A percentile compares a stretch with the other conserved stretches of the same genome.
These are phyloP conservation scores for Frankliniella intonsa DNA, from an alignment of 2,888 invertebrate genomes.

Conservation along the genomic window DNA sequence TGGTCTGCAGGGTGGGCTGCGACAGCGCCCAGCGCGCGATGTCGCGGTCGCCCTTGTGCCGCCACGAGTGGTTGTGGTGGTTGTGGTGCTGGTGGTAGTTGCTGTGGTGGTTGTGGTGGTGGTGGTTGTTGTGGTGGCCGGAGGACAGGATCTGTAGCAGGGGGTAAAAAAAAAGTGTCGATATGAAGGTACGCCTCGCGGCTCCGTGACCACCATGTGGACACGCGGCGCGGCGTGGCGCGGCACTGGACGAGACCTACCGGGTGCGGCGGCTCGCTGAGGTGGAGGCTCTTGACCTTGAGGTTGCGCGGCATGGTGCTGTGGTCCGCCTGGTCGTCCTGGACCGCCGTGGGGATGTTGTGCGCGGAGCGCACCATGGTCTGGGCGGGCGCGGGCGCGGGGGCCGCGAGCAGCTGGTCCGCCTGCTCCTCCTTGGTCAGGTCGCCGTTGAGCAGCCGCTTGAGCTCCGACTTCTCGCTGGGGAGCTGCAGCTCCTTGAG, in stretches of 20 bases:
- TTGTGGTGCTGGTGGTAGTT: slow-evolving; percentile 11
- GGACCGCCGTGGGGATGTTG: neutral
- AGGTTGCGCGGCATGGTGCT: neutral
- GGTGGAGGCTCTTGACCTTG: slow-evolving; percentile 3
- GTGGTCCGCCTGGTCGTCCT: neutral
- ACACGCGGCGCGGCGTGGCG: neutral
- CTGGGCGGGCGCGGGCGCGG: neutral
- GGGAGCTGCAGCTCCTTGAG: slow-evolving; percentile 31
- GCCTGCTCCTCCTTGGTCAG: slow-evolving; percentile 23
- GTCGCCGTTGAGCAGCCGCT: slow-evolving; percentile 6
- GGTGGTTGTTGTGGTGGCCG: slow-evolving; percentile 35
- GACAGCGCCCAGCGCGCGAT: slow-evolving; percentile 40
- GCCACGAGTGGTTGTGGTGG: slow-evolving; percentile 7
- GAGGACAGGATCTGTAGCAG: slow-evolving; percentile 31
- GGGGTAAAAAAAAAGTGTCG: slow-evolving; percentile 3
- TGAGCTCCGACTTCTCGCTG: slow-evolving; percentile 28
- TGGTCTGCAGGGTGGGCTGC: slow-evolving; percentile 37
- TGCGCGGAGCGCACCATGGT: slow-evolving; percentile 2
- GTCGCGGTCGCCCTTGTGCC: slow-evolving; percentile 35
- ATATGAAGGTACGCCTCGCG: neutral
- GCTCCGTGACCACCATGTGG: neutral
- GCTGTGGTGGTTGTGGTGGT: slow-evolving; percentile 30
- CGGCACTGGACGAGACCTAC: neutral
- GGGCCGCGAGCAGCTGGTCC: slow-evolving; percentile 32
- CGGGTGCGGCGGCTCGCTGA: slow-evolving; percentile 3